A percentile compares a stretch with the other conserved stretches of the same genome.
Conservation (phyloP, 2,888 invertebrate genomes). For the Agrilus biguttatus region DNA sequence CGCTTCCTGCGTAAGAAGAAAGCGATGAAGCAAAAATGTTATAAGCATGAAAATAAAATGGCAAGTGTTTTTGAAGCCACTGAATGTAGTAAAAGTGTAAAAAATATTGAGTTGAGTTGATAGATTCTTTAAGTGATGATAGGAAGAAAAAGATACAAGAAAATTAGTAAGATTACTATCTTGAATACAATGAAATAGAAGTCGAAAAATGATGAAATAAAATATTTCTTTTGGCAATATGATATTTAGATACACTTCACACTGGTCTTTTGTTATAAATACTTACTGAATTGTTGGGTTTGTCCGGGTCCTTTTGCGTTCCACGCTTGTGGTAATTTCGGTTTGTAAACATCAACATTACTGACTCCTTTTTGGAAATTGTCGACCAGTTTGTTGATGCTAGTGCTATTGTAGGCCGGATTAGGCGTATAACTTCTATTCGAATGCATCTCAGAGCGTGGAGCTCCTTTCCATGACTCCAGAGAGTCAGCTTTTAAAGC, state of each 20-base stretch:
- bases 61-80: too few species aligned
- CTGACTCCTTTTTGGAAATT: conserved; percentile 26
- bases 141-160: too few species aligned
- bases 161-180: too few species aligned
- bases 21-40: neutral
- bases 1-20: conserved; percentile 17
- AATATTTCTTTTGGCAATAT: too few species aligned
- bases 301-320: conserved; percentile 19
- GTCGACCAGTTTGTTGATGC: conserved; percentile 29
- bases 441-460: conserved; percentile 8
- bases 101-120: too few species aligned
- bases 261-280: neutral
- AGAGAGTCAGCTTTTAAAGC: conserved; percentile 22
- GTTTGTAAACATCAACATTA: conserved; percentile 33
- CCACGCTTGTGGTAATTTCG: conserved; percentile 36
- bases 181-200: too few species aligned
- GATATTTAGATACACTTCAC: too few species aligned
- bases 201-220: too few species aligned
- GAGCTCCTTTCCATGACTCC: conserved; percentile 20
- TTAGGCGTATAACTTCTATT: conserved; percentile 22
- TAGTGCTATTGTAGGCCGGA: conserved; percentile 29
- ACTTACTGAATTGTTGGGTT: conserved; percentile 27
- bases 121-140: too few species aligned
- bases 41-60: neutral
- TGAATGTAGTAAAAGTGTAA: too few species aligned